Evolutionary conservation across 2,888 invertebrate species (phyloP), one percentile per base, ranked within the genome.

Genomic region (Rhimphoctona megacephalus): DNA sequence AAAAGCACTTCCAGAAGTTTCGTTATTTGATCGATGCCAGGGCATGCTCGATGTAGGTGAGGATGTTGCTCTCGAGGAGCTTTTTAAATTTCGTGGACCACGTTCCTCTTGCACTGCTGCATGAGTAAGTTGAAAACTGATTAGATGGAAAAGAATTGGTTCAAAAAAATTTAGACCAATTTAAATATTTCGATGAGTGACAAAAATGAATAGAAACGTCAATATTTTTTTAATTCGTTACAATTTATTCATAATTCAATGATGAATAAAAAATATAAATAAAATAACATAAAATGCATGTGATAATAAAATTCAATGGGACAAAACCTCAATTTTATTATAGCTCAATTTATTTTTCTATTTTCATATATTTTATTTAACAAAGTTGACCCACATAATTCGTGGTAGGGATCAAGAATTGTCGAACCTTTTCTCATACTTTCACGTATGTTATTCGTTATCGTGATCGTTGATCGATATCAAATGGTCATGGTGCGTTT

Each of bases 71-170:
- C 94, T 81, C 79, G 64, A 79, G 8, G 85, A 83, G 92, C 69
- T 94, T 90, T 92, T 91, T n/a, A 73, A 78, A 22, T 96, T 96
- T 81, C 98, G 95, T 0, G 98, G 98, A 0, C 98, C 98, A 80
- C 98, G 95, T 93, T 98, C 98, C 93, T 97, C 97, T 94, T 98
- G 98, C 0, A 98, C 98, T 25, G 98, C 98, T 97, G 90, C 67
- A 78, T 54, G 73, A 2, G 66, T 57, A 14, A 14, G 25, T 25
- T 46, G 5, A 11, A n/a, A 52, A 36, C 22, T 14, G 0, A 33
- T 49, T 33, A 4, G 0, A 7, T 39, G n/a, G 2, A 39, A n/a
- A 36, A 9, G 2, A 36, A 36, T 36, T 66, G 36, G 0, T 66
- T 36, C 19, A 6, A 6, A 8, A 5, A 33, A 66, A 36, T 66